Percentiles rank a stretch among this genome's conserved stretches.
Conservation (phyloP, 2,797 vertebrate species). For the Sus cebifrons region DNA sequence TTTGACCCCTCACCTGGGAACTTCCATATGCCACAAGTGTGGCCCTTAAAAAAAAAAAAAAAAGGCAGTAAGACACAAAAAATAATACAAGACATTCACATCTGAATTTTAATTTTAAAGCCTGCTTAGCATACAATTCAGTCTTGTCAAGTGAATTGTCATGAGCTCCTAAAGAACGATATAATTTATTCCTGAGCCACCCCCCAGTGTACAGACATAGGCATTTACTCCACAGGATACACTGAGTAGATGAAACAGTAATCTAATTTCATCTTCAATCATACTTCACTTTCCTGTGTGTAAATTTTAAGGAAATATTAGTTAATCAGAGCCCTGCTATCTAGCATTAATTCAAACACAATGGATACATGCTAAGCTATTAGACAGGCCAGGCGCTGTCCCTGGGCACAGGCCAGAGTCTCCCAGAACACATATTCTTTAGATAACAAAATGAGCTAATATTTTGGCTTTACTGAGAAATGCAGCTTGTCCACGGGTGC, state of each 20-base stretch:
- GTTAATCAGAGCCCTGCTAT: background rate
- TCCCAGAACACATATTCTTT: background rate
- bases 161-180: constrained; percentile 46
- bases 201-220: background rate
- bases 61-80: no score
- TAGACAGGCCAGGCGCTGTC: background rate
- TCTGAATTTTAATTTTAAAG: constrained; percentile 76
- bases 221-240: constrained; percentile 30
- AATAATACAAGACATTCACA: background rate
- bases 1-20: no score
- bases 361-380: background rate
- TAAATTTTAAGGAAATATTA: constrained; percentile 11
- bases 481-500: background rate
- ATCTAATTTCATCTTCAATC: constrained; percentile 53
- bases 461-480: constrained; percentile 39
- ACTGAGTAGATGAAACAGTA: constrained; percentile 11
- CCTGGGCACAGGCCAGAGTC: background rate
- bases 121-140: constrained; percentile 53
- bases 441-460: constrained; percentile 7
- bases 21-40: no score
- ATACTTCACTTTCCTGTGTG: constrained; percentile 50
- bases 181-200: constrained; percentile 22
- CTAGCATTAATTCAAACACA: constrained; percentile 28
- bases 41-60: no score
- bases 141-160: constrained; percentile 43